Evolutionary conservation across 1,140 invertebrate genomes (phyloP), one percentile per base, ranked within the genome.

Genomic region (Drosophila biarmipes): DNA sequence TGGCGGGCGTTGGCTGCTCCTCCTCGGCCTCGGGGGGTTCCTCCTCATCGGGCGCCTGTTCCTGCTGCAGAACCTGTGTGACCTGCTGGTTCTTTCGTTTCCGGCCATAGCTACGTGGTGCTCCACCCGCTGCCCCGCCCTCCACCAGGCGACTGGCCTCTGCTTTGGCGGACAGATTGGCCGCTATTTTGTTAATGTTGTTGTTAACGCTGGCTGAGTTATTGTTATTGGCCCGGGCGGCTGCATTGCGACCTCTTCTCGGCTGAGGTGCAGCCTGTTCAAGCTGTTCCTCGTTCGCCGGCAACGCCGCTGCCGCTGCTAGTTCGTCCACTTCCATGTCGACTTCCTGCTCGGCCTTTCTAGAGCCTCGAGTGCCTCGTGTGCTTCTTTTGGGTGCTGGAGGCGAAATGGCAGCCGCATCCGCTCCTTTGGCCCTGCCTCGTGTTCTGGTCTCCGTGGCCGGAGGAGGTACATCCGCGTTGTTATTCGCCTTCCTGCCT

Each of bases 61-160:
- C 48, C 19, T 72, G 78, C 40, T 78, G 82, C 35, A 84, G 29
- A 24, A 79, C 64, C 53, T 91, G 87, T 7, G 79, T 80, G 24
- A 90, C 80, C 63, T 89, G 90, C 69, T 90, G 90, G 69, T 91
- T 91, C 61, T 92, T 92, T 3, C 91, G 84, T 43, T 92, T 92
- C 2, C 91, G 73, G 3, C 73, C 84, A 55, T 92, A 92, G 46
- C 90, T 92, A n/a, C 86, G 77, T 7, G 77, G 72, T n/a, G 57
- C 57, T 10, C 40, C 42, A 7, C 14, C 62, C 0, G 37, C 21
- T 1, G 51, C 43, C 27, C 42, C 34, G 27, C 69, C 79, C 38
- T 86, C 78, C 0, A 69, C 51, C 19, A 79, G 52, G 0, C 79
- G 67, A 40, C 67, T 80, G 19, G 89, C 87, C 40, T 86, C 84